Conservation (phyloP, 2,113 vertebrate genomes). For the Vulpes lagopus region DNA sequence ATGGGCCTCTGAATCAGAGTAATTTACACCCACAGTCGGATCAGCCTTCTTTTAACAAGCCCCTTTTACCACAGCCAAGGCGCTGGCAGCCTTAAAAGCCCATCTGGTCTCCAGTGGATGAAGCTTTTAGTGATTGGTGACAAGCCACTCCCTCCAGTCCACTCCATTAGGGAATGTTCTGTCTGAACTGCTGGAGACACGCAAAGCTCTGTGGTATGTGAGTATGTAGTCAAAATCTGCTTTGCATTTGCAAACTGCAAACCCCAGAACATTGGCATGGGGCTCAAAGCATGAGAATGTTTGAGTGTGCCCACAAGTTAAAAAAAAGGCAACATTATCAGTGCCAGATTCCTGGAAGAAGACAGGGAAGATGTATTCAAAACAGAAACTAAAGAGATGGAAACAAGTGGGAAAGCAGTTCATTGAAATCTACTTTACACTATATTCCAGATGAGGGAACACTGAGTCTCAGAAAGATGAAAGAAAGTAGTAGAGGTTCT, state of each 20-base stretch:
- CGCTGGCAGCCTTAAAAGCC: constrained; percentile 36
- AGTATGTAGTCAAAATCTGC: constrained; percentile 69
- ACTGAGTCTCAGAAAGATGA: neutral
- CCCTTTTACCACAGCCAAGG: constrained; percentile 43
- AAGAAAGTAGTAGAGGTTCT: neutral
- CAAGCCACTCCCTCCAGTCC: constrained; percentile 51
- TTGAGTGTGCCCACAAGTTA: constrained; percentile 25
- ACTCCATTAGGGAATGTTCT: constrained; percentile 70
- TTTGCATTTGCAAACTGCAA: constrained; percentile 75
- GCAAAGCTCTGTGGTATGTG: constrained; percentile 62
- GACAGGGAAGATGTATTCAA: constrained; percentile 46
- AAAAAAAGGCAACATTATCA: constrained; percentile 55
- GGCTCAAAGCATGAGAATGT: constrained; percentile 53
- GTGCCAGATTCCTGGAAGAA: constrained; percentile 44
- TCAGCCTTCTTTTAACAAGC: constrained; percentile 49
- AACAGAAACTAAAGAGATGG: constrained; percentile 56
- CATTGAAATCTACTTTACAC: constrained; percentile 2
- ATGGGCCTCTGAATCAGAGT: constrained; percentile 43
- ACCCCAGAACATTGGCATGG: constrained; percentile 62
- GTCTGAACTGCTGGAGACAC: constrained; percentile 72
- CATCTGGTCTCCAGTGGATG: constrained; percentile 70
- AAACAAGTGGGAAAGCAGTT: constrained; percentile 38
- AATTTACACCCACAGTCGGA: constrained; percentile 60
- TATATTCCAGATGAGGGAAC: neutral
- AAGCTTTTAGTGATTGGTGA: constrained; percentile 71